phyloP scores from a whole-genome alignment of 2,797 vertebrate species.

The Argentina silus region DNA sequence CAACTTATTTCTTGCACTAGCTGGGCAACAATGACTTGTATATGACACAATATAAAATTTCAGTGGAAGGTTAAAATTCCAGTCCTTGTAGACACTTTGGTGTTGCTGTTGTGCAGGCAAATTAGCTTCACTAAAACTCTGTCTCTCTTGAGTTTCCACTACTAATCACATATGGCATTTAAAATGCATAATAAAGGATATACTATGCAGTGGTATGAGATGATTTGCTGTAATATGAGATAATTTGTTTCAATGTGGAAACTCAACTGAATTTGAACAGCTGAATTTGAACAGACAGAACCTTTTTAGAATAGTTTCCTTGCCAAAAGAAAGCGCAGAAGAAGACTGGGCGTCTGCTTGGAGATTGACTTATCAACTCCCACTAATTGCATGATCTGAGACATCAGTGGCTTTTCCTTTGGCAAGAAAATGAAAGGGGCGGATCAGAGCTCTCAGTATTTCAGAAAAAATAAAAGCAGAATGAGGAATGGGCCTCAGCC shows the following conservation, averaged over 20 bases:
- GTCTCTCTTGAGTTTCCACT: neutral
- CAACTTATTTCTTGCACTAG: neutral
- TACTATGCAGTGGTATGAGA: no score
- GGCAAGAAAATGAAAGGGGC: neutral
- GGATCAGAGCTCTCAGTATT: neutral
- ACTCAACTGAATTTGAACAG: neutral
- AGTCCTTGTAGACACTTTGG: neutral
- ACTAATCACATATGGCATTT: neutral
- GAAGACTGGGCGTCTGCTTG: neutral
- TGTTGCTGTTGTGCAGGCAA: neutral
- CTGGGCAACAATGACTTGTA: neutral
- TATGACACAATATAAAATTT: neutral
- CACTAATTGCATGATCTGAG: neutral
- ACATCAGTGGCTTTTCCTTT: neutral
- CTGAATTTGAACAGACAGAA: neutral
- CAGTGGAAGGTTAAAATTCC: neutral
- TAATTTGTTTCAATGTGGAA: neutral
- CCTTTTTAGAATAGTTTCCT: neutral
- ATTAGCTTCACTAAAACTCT: neutral
- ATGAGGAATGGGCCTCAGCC: neutral
- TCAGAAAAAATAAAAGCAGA: neutral
- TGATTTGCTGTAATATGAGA: neutral
- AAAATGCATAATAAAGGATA: no score
- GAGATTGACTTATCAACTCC: constrained; percentile 1
- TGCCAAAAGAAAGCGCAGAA: neutral